A percentile compares a stretch with the other conserved stretches of the same genome.
Conservation (phyloP, 2,888 invertebrate genomes). For the Rotaria macrura region DNA sequence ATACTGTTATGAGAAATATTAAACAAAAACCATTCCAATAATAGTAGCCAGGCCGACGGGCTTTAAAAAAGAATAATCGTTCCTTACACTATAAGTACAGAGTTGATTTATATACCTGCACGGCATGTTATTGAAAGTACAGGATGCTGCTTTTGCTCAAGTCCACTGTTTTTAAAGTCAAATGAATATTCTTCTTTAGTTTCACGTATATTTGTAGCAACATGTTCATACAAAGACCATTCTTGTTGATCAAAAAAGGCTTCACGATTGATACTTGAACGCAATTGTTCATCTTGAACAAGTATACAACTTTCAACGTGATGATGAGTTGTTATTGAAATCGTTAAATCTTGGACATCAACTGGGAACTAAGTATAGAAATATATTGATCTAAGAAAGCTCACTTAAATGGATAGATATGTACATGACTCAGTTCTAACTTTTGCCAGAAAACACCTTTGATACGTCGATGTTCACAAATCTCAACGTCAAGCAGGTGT, state of each 20-base stretch:
- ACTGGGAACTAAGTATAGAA: constrained; percentile 32
- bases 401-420: too few relatives aligned
- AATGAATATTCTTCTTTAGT: constrained; percentile 34
- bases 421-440: constrained; percentile 25
- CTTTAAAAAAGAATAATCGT: too few relatives aligned
- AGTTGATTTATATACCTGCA: not conserved
- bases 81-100: not conserved
- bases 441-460: constrained; percentile 29
- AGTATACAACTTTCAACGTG: constrained; percentile 37
- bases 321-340: constrained; percentile 29
- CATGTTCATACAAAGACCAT: constrained; percentile 43
- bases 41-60: constrained; percentile 32
- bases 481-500: not conserved
- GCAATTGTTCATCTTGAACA: constrained; percentile 36
- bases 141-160: constrained; percentile 39
- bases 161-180: not conserved
- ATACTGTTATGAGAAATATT: not conserved
- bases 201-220: constrained; percentile 35
- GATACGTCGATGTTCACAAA: not conserved
- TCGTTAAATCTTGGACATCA: constrained; percentile 30
- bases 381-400: too few relatives aligned
- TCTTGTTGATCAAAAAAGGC: constrained; percentile 45
- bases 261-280: constrained; percentile 29
- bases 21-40: constrained; percentile 23
- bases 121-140: constrained; percentile 40